These are phyloP conservation scores for Carabus problematicus DNA, from an alignment of 2,888 invertebrate genomes.

Conservation along the genomic window DNA sequence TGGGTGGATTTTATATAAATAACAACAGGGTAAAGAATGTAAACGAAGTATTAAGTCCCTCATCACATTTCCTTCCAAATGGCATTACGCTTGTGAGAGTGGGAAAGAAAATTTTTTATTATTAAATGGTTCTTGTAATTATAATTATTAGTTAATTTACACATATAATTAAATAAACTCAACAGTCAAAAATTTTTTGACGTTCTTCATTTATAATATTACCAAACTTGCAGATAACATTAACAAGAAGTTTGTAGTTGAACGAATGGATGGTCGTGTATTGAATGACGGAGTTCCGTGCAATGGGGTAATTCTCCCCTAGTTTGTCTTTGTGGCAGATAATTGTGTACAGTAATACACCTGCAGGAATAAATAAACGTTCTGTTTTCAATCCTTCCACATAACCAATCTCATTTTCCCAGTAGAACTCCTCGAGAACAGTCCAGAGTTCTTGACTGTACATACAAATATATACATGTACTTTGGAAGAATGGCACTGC, in stretches of 20 bases:
- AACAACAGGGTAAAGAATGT: conserved; percentile 79
- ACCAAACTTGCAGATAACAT: conserved; percentile 25
- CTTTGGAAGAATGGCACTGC: conserved; percentile 50
- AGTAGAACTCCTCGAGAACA: conserved; percentile 51
- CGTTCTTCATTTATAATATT: neutral
- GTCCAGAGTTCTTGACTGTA: conserved; percentile 49
- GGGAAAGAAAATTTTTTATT: conserved; percentile 87
- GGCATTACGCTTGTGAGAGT: conserved; percentile 83
- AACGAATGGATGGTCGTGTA: conserved; percentile 51
- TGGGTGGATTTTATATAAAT: conserved; percentile 95
- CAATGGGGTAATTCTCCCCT: conserved; percentile 45
- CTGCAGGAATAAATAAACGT: conserved; percentile 52
- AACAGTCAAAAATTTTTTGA: neutral
- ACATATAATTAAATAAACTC: neutral
- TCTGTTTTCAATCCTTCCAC: conserved; percentile 50
- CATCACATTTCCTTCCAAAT: conserved; percentile 85
- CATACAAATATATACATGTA: conserved; percentile 51
- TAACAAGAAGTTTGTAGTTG: conserved; percentile 50
- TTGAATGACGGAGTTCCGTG: conserved; percentile 49
- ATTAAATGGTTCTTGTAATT: conserved; percentile 74
- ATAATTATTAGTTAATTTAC: conserved; percentile 30
- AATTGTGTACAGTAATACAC: conserved; percentile 51
- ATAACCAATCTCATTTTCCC: conserved; percentile 47
- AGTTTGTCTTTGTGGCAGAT: conserved; percentile 43
- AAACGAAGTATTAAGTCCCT: conserved; percentile 77